Evolutionary conservation across 2,888 invertebrate genomes (phyloP).

Genomic region (Noctua comes): DNA sequence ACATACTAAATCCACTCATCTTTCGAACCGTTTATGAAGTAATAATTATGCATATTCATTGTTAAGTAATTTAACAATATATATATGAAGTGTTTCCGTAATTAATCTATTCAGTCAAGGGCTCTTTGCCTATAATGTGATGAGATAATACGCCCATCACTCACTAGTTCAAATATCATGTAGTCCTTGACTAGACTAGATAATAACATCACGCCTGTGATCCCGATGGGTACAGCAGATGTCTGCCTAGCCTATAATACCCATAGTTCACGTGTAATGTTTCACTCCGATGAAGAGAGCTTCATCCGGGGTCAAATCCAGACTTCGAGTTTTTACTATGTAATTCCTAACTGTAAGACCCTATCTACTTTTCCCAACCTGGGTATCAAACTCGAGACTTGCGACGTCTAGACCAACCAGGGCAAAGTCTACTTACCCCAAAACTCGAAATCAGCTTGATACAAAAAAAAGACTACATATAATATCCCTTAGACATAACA

Average conservation of each 20-base stretch:
- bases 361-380: background rate
- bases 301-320: background rate
- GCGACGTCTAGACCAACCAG: accelerated
- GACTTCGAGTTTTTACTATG: background rate
- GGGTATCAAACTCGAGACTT: background rate
- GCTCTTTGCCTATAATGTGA: background rate
- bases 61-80: background rate
- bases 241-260: too few species aligned
- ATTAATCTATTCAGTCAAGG: constrained; percentile 22
- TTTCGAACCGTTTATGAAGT: background rate
- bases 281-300: background rate
- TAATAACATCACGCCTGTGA: background rate
- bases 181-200: background rate
- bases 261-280: background rate
- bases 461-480: background rate
- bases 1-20: background rate
- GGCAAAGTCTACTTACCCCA: background rate
- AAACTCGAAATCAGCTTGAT: background rate
- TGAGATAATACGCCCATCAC: constrained; percentile 27
- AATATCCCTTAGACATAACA: constrained; percentile 11
- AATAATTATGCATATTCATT: constrained; percentile 3
- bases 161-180: constrained; percentile 6
- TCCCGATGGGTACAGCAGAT: background rate
- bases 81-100: constrained; percentile 21
- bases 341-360: background rate